Conservation (phyloP, 2,113 vertebrate species). For the Ageneiosus marmoratus region DNA sequence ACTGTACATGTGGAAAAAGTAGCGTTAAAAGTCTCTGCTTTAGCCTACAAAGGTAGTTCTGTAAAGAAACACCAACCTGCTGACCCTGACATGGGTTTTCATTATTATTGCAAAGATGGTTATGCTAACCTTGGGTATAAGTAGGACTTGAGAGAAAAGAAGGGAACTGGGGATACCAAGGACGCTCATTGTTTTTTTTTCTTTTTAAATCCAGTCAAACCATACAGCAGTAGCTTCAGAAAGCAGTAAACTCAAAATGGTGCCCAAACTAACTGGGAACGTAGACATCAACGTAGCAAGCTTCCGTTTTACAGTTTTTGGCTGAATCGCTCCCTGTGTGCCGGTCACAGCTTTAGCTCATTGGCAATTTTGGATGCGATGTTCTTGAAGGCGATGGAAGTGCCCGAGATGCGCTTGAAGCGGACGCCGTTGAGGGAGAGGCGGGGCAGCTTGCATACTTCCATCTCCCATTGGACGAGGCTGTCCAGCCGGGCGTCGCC, state of each 20-base stretch:
- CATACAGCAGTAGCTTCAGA: conserved; percentile 61
- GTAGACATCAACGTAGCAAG: conserved; percentile 66
- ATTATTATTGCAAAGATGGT: conserved; percentile 84
- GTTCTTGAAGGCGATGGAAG: conserved; percentile 90
- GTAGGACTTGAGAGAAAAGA: conserved; percentile 17
- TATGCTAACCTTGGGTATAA: conserved; percentile 60
- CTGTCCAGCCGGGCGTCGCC: conserved; percentile 84
- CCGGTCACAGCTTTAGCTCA: conserved; percentile 85
- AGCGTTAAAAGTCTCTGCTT: conserved; percentile 59
- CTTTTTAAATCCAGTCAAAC: conserved; percentile 37
- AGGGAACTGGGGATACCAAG: not conserved
- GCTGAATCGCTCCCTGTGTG: not conserved
- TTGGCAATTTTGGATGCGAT: conserved; percentile 90
- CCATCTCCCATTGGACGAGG: conserved; percentile 91
- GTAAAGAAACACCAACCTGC: conserved; percentile 76
- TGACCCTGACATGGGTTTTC: conserved; percentile 75
- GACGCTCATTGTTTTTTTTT: conserved; percentile 25
- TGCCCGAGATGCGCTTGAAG: conserved; percentile 89
- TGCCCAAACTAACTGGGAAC: conserved; percentile 56
- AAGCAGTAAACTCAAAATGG: conserved; percentile 78
- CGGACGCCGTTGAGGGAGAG: conserved; percentile 87
- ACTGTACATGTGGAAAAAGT: conserved; percentile 83
- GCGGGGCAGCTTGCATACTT: conserved; percentile 86
- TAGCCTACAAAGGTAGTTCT: conserved; percentile 63
- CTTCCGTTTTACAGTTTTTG: not conserved